Base-by-base conservation (phyloP, 2,888 invertebrate species). In the Helobdella robusta region DNA sequence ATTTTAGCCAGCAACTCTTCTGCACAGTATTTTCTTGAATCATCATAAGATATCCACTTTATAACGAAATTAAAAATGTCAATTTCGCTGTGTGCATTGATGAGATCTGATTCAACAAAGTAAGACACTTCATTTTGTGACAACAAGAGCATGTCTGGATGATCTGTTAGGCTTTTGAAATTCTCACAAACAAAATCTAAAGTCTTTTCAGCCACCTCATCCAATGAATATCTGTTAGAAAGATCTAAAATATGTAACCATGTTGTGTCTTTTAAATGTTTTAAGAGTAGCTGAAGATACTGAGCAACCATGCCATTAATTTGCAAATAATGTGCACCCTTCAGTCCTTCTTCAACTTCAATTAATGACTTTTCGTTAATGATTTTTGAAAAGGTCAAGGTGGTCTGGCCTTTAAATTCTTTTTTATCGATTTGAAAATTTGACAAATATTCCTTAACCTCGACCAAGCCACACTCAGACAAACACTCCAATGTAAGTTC, bases 261-360 rank as follows among this genome's bases (percentile, higher is more conserved):
- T 32, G n/a, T 15, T 8, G 59, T 35, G 23, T 18, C 35, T 11
- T 40, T 32, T 35, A 59, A 59, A 35, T 36, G n/a, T 18, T 36
- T 40, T 6, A 36, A 5, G 11, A 34, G 40, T 1, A 36, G 8
- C 5, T 1, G 6, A 36, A 23, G 20, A 46, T 30, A 61, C 6
- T 40, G 25, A 2, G 44, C 61, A n/a, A 59, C 23, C 52, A 65
- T 28, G 11, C 34, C 32, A 46, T 48, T 35, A 23, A 65, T 65
- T 48, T 65, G 65, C 23, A 65, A 32, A 65, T 65, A 65, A 30
- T 23, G 44, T 15, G 48, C 65, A 15, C 59, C 65, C 25, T 64
- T 58, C n/a, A 64, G 30, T 34, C 36, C 46, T 32, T 56, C 34
- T 34, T 61, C 20, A n/a, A 56, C 11, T n/a, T 56, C 32, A 2